Percentiles rank a stretch among this genome's conserved stretches.
Evolutionary conservation across 1,140 invertebrate genomes (phyloP).

Genomic region (Oreohelix idahoensis): DNA sequence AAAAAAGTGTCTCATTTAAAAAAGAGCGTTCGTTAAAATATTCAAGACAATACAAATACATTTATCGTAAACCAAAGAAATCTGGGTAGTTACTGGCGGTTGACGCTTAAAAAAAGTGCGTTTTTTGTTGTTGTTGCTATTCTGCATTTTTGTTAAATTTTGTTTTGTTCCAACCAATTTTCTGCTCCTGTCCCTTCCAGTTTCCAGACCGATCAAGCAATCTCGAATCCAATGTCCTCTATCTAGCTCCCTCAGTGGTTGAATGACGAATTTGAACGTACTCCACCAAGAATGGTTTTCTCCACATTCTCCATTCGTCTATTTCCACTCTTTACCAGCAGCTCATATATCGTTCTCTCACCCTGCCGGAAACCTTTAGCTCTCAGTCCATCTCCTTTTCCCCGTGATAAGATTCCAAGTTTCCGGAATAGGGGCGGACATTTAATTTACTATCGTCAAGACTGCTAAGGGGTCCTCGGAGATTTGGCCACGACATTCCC

Average conservation of each 20-base stretch:
- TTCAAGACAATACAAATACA: too few relatives aligned
- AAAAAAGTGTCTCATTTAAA: too few relatives aligned
- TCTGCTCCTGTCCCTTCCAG: not conserved
- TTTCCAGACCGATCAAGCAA: not conserved
- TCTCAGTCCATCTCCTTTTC: slow-evolving; percentile 18
- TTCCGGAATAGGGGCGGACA: slow-evolving; percentile 32
- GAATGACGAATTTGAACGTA: slow-evolving; percentile 16
- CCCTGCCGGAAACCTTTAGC: not conserved
- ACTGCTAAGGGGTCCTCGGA: slow-evolving; percentile 25
- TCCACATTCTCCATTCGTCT: not conserved
- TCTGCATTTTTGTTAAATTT: not conserved
- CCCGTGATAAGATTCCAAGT: slow-evolving; percentile 18
- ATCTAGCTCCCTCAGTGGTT: not conserved
- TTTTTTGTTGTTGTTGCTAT: too few relatives aligned
- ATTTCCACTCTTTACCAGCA: not conserved
- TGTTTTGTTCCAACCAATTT: not conserved
- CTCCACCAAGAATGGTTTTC: not conserved
- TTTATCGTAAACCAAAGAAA: too few relatives aligned
- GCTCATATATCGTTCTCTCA: not conserved
- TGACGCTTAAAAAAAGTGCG: too few relatives aligned
- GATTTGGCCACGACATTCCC: slow-evolving; percentile 4
- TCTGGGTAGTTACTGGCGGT: too few relatives aligned
- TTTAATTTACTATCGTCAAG: slow-evolving; percentile 30
- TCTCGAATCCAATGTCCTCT: not conserved
- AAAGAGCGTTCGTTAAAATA: too few relatives aligned